Conservation (phyloP, 2,888 invertebrate species). For the Eustalomyia histrio region DNA sequence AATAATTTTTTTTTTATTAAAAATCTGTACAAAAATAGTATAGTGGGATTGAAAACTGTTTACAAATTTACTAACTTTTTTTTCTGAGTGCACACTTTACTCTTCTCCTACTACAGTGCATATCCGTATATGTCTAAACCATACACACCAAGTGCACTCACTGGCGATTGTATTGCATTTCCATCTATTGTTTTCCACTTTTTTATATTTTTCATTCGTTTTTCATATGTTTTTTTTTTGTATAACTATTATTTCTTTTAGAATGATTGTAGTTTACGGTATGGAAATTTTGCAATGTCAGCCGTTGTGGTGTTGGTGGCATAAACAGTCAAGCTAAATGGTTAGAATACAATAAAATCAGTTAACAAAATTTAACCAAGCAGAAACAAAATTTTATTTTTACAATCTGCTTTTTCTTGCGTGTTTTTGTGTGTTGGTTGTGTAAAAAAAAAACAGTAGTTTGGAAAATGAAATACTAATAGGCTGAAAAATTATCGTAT, state of each 20-base stretch:
- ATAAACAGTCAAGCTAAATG: conserved; percentile 29
- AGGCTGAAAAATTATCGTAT: background rate
- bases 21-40: no score
- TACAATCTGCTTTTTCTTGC: no score
- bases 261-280: conserved; percentile 25
- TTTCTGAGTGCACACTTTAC: no score
- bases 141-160: background rate
- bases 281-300: conserved; percentile 48
- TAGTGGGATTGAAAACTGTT: no score
- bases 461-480: background rate
- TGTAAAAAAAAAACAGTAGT: background rate
- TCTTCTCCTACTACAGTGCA: no score
- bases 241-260: conserved; percentile 20
- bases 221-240: conserved; percentile 11
- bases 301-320: conserved; percentile 32
- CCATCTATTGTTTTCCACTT: conserved; percentile 19
- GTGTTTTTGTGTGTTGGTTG: no score
- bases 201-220: background rate
- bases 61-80: no score
- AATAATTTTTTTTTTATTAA: no score
- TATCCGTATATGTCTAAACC: no score
- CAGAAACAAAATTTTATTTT: conserved; percentile 21
- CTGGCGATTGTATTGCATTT: conserved; percentile 19
- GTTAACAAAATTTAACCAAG: conserved; percentile 46
- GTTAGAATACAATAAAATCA: conserved; percentile 50